These are phyloP conservation scores for Pelosia muscerda DNA, from an alignment of 2,888 invertebrate species.

Conservation along the genomic window DNA sequence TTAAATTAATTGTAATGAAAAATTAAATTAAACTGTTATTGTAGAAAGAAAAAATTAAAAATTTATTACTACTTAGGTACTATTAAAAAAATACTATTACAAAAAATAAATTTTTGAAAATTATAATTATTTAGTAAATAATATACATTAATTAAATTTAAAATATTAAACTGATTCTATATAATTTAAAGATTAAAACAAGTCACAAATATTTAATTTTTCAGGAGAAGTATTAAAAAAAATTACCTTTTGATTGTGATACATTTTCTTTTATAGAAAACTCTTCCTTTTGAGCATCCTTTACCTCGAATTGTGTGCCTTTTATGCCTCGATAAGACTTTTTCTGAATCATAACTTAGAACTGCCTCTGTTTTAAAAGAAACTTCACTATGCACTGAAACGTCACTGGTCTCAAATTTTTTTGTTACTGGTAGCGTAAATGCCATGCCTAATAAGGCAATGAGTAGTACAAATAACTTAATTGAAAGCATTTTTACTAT, in stretches of 20 bases:
- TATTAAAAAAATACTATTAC: too few relatives aligned
- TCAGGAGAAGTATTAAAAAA: too few relatives aligned
- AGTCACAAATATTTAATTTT: too few relatives aligned
- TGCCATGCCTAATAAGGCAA: constrained; percentile 10
- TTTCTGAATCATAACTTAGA: not conserved
- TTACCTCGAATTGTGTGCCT: not conserved
- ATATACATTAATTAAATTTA: too few relatives aligned
- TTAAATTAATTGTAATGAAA: too few relatives aligned
- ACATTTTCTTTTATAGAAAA: constrained; percentile 8
- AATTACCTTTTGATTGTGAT: constrained; percentile 13
- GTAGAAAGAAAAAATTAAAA: too few relatives aligned
- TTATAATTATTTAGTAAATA: too few relatives aligned
- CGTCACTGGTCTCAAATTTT: not conserved
- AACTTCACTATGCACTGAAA: not conserved
- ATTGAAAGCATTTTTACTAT: not conserved
- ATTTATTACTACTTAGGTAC: too few relatives aligned
- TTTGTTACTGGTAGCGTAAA: not conserved
- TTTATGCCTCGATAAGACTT: not conserved
- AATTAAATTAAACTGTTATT: too few relatives aligned
- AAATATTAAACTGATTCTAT: too few relatives aligned
- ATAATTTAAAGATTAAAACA: too few relatives aligned
- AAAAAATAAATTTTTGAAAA: too few relatives aligned
- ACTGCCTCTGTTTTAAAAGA: not conserved
- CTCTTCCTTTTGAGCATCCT: not conserved
- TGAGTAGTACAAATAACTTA: not conserved